Conservation (phyloP, 2,113 vertebrate genomes). For the Lipophrys pholis region DNA sequence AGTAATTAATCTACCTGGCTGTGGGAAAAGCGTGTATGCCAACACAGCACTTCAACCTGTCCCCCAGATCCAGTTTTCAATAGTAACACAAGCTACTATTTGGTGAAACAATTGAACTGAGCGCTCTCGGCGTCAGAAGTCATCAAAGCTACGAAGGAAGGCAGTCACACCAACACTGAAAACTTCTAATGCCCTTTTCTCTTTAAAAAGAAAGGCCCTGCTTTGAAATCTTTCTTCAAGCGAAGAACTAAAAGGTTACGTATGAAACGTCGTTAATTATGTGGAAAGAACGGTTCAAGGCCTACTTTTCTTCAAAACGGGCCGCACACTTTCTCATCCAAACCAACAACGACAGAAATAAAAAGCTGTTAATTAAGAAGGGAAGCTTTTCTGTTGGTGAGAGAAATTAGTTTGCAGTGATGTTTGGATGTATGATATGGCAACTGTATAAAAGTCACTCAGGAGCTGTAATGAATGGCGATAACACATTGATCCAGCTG, state of each 20-base stretch:
- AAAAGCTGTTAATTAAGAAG: slow-evolving; percentile 6
- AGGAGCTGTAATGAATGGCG: too few species aligned
- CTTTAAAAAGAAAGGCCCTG: not conserved
- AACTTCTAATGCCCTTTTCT: not conserved
- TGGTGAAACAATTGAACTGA: not conserved
- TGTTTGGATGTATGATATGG: not conserved
- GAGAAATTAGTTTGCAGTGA: not conserved
- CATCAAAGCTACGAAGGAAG: not conserved
- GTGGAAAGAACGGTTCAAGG: slow-evolving; percentile 24
- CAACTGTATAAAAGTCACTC: too few species aligned
- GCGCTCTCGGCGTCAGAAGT: not conserved
- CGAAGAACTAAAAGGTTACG: slow-evolving; percentile 20
- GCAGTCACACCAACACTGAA: not conserved
- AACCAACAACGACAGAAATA: slow-evolving; percentile 10
- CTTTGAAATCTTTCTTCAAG: slow-evolving; percentile 8
- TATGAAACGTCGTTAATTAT: slow-evolving; percentile 38
- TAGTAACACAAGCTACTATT: not conserved
- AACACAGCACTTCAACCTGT: not conserved
- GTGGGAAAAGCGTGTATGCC: not conserved
- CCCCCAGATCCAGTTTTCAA: not conserved
- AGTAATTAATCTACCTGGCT: not conserved
- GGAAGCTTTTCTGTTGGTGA: slow-evolving; percentile 8
- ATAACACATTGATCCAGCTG: too few species aligned
- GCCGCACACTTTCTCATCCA: slow-evolving; percentile 5
- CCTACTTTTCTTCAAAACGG: slow-evolving; percentile 4